A percentile compares a stretch with the other conserved stretches of the same genome.
These are phyloP conservation scores for Drosophila nr. medialis DNA, from an alignment of 2,888 invertebrate species.

Conservation along the genomic window DNA sequence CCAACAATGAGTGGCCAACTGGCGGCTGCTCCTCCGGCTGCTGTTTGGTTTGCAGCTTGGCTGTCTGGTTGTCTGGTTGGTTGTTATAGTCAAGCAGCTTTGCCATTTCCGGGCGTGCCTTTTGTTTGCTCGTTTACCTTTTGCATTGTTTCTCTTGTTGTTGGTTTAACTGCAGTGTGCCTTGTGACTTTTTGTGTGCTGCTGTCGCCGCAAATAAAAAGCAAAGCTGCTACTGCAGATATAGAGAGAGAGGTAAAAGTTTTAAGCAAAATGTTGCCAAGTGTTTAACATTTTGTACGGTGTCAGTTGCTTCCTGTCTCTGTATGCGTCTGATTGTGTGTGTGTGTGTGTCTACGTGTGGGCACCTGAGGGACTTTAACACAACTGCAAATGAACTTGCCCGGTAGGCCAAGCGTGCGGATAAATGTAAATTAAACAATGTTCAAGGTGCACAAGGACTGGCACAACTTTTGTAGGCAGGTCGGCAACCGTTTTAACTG, in stretches of 20 bases:
- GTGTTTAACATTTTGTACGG: slow-evolving; percentile 84
- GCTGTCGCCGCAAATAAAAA: slow-evolving; percentile 77
- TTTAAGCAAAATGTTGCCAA: slow-evolving; percentile 79
- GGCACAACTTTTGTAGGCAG: slow-evolving; percentile 29
- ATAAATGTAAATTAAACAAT: slow-evolving; percentile 84
- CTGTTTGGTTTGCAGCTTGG: slow-evolving; percentile 29
- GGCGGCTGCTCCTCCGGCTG: slow-evolving; percentile 49
- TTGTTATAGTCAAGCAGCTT: slow-evolving; percentile 74
- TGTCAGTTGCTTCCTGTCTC: slow-evolving; percentile 81
- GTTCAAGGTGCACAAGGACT: slow-evolving; percentile 57
- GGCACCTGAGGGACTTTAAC: slow-evolving; percentile 53
- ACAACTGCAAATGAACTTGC: slow-evolving; percentile 71
- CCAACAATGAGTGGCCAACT: slow-evolving; percentile 78
- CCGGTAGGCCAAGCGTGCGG: slow-evolving; percentile 71
- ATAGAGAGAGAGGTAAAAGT: slow-evolving; percentile 53
- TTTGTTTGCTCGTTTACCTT: slow-evolving; percentile 77
- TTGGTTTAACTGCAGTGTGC: slow-evolving; percentile 75
- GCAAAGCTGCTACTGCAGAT: slow-evolving; percentile 36
- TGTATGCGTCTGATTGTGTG: slow-evolving; percentile 1
- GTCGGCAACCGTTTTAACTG: slow-evolving; percentile 53
- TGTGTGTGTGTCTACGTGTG: slow-evolving; percentile 54
- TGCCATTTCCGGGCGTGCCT: slow-evolving; percentile 76
- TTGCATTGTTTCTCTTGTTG: slow-evolving; percentile 37
- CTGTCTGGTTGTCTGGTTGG: slow-evolving; percentile 14
- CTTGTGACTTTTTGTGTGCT: slow-evolving; percentile 79